Conservation (phyloP, 1,140 invertebrate species). For the Pachyrhynchus sulphureomaculatus region DNA sequence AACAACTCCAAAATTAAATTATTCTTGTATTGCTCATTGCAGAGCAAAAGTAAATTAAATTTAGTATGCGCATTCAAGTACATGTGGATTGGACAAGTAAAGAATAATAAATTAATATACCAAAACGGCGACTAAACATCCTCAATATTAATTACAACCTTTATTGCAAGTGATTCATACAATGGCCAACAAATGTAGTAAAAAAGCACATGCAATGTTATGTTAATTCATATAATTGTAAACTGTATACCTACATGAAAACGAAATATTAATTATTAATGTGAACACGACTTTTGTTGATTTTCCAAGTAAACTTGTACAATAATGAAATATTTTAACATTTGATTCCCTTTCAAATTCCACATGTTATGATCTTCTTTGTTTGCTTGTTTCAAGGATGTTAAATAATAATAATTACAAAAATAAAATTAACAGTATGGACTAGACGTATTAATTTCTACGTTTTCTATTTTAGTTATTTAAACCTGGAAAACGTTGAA, state of each 20-base stretch:
- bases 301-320: slow-evolving; percentile 3
- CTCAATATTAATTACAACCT: slow-evolving; percentile 6
- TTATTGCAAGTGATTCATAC: slow-evolving; percentile 9
- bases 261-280: slow-evolving; percentile 13
- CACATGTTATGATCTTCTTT: slow-evolving; percentile 4
- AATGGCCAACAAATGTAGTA: slow-evolving; percentile 2
- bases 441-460: no score
- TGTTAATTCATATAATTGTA: slow-evolving; percentile 9
- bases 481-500: no score
- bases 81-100: not conserved
- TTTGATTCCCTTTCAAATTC: slow-evolving; percentile 6
- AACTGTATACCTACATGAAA: slow-evolving; percentile 10
- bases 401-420: not conserved
- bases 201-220: slow-evolving; percentile 11
- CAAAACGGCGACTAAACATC: not conserved
- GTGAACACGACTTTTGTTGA: slow-evolving; percentile 7
- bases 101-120: slow-evolving; percentile 3
- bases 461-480: no score
- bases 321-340: slow-evolving; percentile 8
- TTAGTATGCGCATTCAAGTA: no score
- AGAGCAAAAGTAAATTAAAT: no score
- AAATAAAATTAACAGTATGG: no score
- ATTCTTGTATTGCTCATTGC: no score
- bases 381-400: slow-evolving; percentile 5
- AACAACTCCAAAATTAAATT: no score